Conservation (phyloP, 2,888 invertebrate species). For the Hydropsyche betteni region DNA sequence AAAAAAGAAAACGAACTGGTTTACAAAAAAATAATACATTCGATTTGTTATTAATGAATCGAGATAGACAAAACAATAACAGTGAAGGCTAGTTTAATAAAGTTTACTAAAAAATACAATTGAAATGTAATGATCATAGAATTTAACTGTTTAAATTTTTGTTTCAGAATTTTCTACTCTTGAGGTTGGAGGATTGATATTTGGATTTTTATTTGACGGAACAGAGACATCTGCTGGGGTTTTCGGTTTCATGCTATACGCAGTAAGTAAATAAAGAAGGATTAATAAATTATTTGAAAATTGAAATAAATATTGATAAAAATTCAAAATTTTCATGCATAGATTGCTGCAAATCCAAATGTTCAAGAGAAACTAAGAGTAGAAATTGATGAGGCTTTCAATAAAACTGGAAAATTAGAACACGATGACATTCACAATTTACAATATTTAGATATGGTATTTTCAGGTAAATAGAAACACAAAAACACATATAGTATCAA, state of each 20-base stretch:
- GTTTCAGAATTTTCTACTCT: slow-evolving; percentile 40
- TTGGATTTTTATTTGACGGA: slow-evolving; percentile 54
- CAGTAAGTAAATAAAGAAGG: slow-evolving; percentile 48
- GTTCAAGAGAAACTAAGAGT: slow-evolving; percentile 54
- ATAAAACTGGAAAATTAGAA: slow-evolving; percentile 51
- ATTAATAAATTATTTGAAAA: neutral
- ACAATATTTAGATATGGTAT: slow-evolving; percentile 55
- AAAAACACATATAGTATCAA: neutral
- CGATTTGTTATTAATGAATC: slow-evolving; percentile 44
- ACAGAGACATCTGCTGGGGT: slow-evolving; percentile 55
- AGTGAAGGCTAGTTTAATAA: slow-evolving; percentile 38
- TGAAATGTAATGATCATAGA: neutral
- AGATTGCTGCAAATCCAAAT: slow-evolving; percentile 53
- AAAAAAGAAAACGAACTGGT: slow-evolving; percentile 36
- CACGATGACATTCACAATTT: slow-evolving; percentile 54
- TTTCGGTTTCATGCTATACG: slow-evolving; percentile 53
- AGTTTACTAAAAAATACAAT: neutral
- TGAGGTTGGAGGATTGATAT: slow-evolving; percentile 54
- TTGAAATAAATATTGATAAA: no score
- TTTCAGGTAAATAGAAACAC: slow-evolving; percentile 52
- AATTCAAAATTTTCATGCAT: neutral
- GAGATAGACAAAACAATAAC: slow-evolving; percentile 36
- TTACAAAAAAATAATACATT: slow-evolving; percentile 45
- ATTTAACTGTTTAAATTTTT: neutral
- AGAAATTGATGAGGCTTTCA: slow-evolving; percentile 53